Conservation (phyloP, 2,113 vertebrate genomes). For the Neotoma lepida region DNA sequence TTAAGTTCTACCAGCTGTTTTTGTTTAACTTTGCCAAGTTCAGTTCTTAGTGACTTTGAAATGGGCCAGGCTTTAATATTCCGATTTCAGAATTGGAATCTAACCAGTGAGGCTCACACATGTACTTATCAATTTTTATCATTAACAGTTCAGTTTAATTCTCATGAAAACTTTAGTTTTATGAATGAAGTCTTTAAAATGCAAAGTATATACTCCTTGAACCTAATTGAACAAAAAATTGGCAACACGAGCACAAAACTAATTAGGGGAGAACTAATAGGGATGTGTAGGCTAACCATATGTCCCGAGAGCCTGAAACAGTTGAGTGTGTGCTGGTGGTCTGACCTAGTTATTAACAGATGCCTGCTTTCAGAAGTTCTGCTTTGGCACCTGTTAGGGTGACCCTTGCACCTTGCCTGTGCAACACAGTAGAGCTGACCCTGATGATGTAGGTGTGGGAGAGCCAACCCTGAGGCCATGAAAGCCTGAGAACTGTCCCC, state of each 20-base stretch:
- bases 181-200: constrained; percentile 47
- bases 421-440: no score
- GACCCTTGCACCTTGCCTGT: no score
- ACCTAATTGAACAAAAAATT: constrained; percentile 49
- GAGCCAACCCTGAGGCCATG: no score
- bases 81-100: constrained; percentile 38
- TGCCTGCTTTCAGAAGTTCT: neutral
- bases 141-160: neutral
- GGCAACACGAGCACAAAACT: constrained; percentile 18
- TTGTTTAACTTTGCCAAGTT: neutral
- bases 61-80: neutral
- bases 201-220: neutral
- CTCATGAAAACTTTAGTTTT: constrained; percentile 43
- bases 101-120: neutral
- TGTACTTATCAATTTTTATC: neutral
- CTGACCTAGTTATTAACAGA: constrained; percentile 10
- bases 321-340: neutral
- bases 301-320: neutral
- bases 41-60: constrained; percentile 25
- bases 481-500: no score
- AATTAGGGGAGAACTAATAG: constrained; percentile 25
- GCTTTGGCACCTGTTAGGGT: neutral
- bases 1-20: neutral
- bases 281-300: neutral
- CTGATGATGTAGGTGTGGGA: no score